Conservation (phyloP, 2,888 invertebrate species). For the Belgica antarctica region DNA sequence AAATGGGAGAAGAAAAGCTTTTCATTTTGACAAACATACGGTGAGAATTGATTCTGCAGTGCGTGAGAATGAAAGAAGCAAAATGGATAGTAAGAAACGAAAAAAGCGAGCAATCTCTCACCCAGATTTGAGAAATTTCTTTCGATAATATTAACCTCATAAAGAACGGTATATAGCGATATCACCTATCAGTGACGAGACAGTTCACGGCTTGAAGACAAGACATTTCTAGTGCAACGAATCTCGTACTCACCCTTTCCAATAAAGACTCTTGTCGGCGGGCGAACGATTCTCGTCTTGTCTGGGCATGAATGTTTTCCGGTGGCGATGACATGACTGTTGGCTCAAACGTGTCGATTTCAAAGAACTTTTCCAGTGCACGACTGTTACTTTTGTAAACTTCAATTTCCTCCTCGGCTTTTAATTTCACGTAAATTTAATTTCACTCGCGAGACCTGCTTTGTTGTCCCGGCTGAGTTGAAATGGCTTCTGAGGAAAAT, state of each 20-base stretch:
- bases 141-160: conserved; percentile 21
- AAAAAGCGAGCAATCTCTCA: conserved; percentile 15
- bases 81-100: too few relatives aligned
- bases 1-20: too few relatives aligned
- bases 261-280: conserved; percentile 55
- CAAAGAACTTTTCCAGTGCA: too few relatives aligned
- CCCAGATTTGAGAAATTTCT: conserved; percentile 26
- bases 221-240: conserved; percentile 53
- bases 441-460: too few relatives aligned
- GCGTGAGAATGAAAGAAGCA: too few relatives aligned
- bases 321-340: conserved; percentile 48
- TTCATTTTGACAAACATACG: too few relatives aligned
- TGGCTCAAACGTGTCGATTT: neutral
- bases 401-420: neutral
- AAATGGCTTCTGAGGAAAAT: neutral
- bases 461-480: too few relatives aligned
- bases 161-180: neutral
- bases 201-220: conserved; percentile 49
- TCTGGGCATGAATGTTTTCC: conserved; percentile 47
- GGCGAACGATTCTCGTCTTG: conserved; percentile 54
- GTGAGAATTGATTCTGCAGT: too few relatives aligned
- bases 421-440: neutral
- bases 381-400: too few relatives aligned
- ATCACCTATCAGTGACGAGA: neutral
- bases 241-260: conserved; percentile 52